Evolutionary conservation across 2,113 vertebrate species (phyloP).

Genomic region (Heterochromis multidens): DNA sequence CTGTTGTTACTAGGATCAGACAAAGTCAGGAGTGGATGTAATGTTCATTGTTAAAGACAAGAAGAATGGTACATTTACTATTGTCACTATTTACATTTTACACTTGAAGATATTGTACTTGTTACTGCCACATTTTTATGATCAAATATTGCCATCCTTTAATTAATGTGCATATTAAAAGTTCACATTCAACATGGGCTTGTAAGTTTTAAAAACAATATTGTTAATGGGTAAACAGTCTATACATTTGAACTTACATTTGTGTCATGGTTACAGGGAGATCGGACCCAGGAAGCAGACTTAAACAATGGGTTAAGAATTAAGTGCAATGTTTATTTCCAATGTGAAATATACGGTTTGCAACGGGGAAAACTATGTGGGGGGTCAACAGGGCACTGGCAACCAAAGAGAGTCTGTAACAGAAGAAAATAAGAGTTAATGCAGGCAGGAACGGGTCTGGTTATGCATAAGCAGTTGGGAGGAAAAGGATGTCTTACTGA

Average conservation of each 20-base stretch:
- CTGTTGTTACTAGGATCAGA: slow-evolving; percentile 3
- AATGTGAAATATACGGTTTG: no score
- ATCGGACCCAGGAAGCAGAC: no score
- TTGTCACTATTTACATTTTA: background rate
- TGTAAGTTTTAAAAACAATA: background rate
- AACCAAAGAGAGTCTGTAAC: no score
- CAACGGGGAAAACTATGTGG: no score
- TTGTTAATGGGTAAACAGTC: background rate
- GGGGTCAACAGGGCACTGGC: no score
- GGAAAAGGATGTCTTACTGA: no score
- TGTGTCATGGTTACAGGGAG: no score
- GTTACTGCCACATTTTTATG: background rate
- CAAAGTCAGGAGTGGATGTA: background rate
- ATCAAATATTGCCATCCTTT: background rate
- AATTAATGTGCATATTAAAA: background rate
- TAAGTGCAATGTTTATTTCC: no score
- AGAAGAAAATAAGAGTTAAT: no score
- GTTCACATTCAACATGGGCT: background rate
- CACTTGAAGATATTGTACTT: background rate
- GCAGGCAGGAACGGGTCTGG: no score
- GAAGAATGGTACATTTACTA: background rate
- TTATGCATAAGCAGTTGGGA: no score
- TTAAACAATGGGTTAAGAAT: no score
- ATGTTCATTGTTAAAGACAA: background rate
- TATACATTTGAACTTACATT: background rate